Evolutionary conservation across 2,797 vertebrate genomes (phyloP).

Genomic region (Gadopsis marmoratus): DNA sequence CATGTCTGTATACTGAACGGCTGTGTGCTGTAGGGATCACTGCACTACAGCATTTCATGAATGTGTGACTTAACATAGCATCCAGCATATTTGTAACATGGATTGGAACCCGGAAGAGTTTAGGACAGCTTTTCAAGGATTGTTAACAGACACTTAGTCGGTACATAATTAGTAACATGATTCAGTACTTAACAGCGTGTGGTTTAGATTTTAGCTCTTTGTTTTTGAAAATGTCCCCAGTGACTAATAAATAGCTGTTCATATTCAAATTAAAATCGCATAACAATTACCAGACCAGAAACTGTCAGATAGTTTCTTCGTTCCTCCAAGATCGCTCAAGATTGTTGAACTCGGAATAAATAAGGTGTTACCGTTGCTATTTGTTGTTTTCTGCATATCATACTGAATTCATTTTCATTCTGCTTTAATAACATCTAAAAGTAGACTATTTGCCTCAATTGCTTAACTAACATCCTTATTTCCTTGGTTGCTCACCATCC

Average conservation of each 20-base stretch:
- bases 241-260: not conserved
- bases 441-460: slow-evolving; percentile 76
- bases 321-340: slow-evolving; percentile 1
- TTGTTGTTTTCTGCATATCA: slow-evolving; percentile 38
- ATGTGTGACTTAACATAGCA: slow-evolving; percentile 3
- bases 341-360: slow-evolving; percentile 39
- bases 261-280: slow-evolving; percentile 5
- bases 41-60: not conserved
- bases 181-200: not conserved
- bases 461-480: slow-evolving; percentile 92
- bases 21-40: not conserved
- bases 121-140: not conserved
- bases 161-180: not conserved
- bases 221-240: not conserved
- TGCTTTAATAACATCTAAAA: slow-evolving; percentile 77
- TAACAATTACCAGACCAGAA: not conserved
- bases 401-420: slow-evolving; percentile 64
- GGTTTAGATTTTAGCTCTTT: not conserved
- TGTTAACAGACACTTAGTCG: not conserved
- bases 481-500: slow-evolving; percentile 79
- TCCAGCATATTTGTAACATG: not conserved
- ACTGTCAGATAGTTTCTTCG: not conserved
- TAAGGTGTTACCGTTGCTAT: slow-evolving; percentile 71
- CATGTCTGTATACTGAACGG: not conserved
- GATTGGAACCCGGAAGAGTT: not conserved